Evolutionary conservation across 2,113 vertebrate species (phyloP).

Genomic region (Fukomys damarensis): DNA sequence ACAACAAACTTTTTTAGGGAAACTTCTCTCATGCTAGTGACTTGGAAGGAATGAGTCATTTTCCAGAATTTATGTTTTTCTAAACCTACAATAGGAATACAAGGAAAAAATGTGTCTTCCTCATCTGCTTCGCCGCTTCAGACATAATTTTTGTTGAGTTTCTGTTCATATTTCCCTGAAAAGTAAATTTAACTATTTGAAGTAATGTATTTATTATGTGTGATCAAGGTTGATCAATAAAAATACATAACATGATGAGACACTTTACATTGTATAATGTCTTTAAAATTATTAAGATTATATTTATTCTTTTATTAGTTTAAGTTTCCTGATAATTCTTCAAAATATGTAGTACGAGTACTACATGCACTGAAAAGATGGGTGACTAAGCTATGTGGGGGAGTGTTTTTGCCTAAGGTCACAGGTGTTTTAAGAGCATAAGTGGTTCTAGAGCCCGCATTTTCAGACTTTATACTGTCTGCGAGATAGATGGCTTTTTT

Average conservation of each 20-base stretch:
- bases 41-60: not conserved
- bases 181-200: not conserved
- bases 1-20: conserved; percentile 10
- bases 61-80: not conserved
- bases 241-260: not conserved
- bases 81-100: not conserved
- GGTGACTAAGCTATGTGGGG: not conserved
- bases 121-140: not conserved
- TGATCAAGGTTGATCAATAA: not conserved
- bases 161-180: not conserved
- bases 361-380: not conserved
- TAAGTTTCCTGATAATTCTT: not conserved
- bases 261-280: not conserved
- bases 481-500: not conserved
- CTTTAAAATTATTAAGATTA: conserved; percentile 23
- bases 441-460: not conserved
- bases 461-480: not conserved
- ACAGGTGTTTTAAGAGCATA: not conserved
- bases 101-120: not conserved
- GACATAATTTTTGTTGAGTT: not conserved
- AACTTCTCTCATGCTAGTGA: not conserved
- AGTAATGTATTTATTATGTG: not conserved
- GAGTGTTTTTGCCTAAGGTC: not conserved
- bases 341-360: not conserved
- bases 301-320: conserved; percentile 3